phyloP scores from a whole-genome alignment of 2,797 vertebrate genomes.

The Mallotus villosus region DNA sequence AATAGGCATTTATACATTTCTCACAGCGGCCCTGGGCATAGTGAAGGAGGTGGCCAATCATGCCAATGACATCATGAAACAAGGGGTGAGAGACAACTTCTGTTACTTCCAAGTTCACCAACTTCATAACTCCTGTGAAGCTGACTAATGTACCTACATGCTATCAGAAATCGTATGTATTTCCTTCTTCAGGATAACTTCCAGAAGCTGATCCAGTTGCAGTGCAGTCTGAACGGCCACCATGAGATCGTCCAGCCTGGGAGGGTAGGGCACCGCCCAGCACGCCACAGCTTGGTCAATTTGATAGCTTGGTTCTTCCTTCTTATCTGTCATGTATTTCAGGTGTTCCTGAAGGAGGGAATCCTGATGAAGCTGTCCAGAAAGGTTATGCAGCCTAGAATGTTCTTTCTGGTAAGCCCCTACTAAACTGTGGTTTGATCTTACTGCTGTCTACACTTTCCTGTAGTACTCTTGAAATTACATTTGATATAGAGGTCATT shows the following conservation, averaged over 20 bases:
- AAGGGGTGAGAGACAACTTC: slow-evolving; percentile 81
- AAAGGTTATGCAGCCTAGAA: slow-evolving; percentile 95
- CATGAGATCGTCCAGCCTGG: slow-evolving; percentile 94
- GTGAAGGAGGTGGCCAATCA: slow-evolving; percentile 97
- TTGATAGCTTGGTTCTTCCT: not conserved
- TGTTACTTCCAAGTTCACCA: not conserved
- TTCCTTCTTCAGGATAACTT: slow-evolving; percentile 85
- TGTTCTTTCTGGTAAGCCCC: slow-evolving; percentile 93
- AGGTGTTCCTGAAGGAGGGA: slow-evolving; percentile 97
- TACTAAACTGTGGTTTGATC: not conserved
- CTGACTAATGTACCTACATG: not conserved
- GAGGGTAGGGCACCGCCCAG: slow-evolving; percentile 75
- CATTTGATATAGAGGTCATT: too few relatives aligned
- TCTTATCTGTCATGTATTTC: not conserved
- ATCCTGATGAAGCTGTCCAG: slow-evolving; percentile 91
- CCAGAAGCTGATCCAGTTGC: slow-evolving; percentile 94
- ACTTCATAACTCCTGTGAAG: not conserved
- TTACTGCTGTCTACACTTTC: too few relatives aligned
- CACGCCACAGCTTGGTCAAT: not conserved
- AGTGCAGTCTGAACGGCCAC: slow-evolving; percentile 87
- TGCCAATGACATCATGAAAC: slow-evolving; percentile 96
- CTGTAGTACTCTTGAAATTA: too few relatives aligned
- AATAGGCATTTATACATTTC: slow-evolving; percentile 12
- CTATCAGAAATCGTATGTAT: too few relatives aligned
- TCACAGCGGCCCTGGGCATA: slow-evolving; percentile 86